Evolutionary conservation across 2,797 vertebrate species (phyloP).

Genomic region (Pangasius macronema): DNA sequence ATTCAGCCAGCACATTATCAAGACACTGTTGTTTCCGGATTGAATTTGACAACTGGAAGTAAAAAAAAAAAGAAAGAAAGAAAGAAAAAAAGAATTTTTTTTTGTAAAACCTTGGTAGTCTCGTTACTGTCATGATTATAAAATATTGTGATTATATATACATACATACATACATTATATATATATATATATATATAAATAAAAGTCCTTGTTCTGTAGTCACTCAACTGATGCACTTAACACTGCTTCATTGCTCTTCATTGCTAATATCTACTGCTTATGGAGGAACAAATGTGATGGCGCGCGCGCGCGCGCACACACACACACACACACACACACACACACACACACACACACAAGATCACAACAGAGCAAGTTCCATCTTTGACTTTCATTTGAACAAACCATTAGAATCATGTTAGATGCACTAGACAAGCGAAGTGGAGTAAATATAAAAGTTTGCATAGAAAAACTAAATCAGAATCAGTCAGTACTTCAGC

Average conservation of each 20-base stretch:
- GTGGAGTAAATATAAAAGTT: not conserved
- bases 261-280: not conserved
- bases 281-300: slow-evolving; percentile 13
- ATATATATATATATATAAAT: no score
- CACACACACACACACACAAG: no score
- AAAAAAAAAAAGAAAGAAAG: not conserved
- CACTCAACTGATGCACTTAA: not conserved
- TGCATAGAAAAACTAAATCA: not conserved
- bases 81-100: not conserved
- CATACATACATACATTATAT: no score
- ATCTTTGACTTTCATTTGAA: not conserved
- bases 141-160: no score
- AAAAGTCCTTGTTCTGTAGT: not conserved
- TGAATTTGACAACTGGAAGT: not conserved
- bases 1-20: not conserved
- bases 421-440: not conserved
- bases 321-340: not conserved
- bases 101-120: not conserved
- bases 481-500: not conserved
- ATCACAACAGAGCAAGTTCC: not conserved
- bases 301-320: accelerated
- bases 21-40: not conserved
- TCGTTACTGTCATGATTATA: not conserved
- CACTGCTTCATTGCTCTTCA: not conserved
- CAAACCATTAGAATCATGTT: not conserved